Percentiles rank a stretch among this genome's conserved stretches.
These are phyloP conservation scores for Megalops atlanticus DNA, from an alignment of 2,113 vertebrate genomes.

Conservation along the genomic window DNA sequence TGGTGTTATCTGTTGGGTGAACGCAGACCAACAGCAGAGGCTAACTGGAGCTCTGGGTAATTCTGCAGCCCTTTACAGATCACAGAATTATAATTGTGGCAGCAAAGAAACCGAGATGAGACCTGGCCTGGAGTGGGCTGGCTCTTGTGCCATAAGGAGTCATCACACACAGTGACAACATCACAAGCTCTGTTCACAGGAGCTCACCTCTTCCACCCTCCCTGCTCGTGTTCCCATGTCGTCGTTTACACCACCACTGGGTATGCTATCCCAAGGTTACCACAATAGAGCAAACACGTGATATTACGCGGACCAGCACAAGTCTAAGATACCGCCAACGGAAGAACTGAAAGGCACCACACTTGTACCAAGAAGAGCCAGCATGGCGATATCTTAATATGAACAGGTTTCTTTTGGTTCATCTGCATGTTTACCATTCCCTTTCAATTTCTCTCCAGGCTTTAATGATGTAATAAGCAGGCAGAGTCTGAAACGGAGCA, in stretches of 20 bases:
- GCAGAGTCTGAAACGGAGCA: neutral
- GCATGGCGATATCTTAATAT: neutral
- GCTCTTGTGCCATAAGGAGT: too few species aligned
- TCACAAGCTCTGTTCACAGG: too few species aligned
- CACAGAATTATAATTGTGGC: neutral
- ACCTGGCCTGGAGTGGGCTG: neutral
- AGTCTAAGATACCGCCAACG: too few species aligned
- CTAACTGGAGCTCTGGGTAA: constrained; percentile 6
- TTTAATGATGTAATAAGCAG: neutral
- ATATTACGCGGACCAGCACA: too few species aligned
- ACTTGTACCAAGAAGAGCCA: neutral
- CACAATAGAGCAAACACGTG: constrained; percentile 9
- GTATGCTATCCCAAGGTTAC: neutral
- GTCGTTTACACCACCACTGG: too few species aligned
- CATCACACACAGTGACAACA: neutral
- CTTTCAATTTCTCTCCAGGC: neutral
- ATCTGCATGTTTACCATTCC: neutral
- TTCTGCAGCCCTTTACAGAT: constrained; percentile 1
- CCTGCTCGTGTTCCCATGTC: too few species aligned
- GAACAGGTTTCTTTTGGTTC: neutral
- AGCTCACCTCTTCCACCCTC: too few species aligned
- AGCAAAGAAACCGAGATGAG: neutral
- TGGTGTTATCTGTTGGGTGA: neutral
- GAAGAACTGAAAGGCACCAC: constrained; percentile 22
- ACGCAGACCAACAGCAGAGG: constrained; percentile 16